Base-by-base conservation (phyloP, 2,113 vertebrate genomes). In the Rhinichthys klamathensis region DNA sequence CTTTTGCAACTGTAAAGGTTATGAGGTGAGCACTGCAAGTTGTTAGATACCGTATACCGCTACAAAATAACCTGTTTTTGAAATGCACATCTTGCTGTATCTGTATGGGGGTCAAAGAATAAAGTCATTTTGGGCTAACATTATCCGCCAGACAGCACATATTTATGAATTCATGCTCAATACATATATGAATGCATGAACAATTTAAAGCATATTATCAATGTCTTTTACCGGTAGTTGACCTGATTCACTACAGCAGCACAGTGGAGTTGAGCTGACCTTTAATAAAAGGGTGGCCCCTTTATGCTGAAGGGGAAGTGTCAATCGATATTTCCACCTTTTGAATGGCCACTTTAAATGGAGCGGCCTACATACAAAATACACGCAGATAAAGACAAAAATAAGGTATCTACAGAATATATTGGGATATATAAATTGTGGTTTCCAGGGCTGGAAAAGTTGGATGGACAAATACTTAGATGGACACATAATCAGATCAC, bases 301-400 rank as follows among this genome's bases (percentile, higher is more conserved):
- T 77, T 51, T 67, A 73, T 79, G 78, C 56, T 65, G 69, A 86
- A 46, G 18, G 81, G 69, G 65, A 86, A 65, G 78, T 82, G 61
- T 61, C 23, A 54, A 56, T 86, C 58, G 6, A 82, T 86, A 82
- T 86, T 86, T 86, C 85, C 85, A 86, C 74, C 70, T 77, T 82
- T 60, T 86, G 85, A 82, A 86, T 82, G 70, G 41, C 56, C 6
- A 44, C 16, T 54, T 65, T 67, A 72, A 77, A 76, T 75, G 80
- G 5, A 54, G 16, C 41, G 25, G 60, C 80, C 85, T 77, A 82
- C 79, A 72, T 85, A 11, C 41, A 79, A 54, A 79, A 86, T 35
- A 32, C 44, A 75, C 44, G 13, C 69, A 67, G 7, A 67, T 67
- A 67, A 35, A 35, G 18, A 67, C 65, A 21, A 56, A 56, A 56